Evolutionary conservation across 2,888 invertebrate genomes (phyloP).

Genomic region (Plebejus argus): DNA sequence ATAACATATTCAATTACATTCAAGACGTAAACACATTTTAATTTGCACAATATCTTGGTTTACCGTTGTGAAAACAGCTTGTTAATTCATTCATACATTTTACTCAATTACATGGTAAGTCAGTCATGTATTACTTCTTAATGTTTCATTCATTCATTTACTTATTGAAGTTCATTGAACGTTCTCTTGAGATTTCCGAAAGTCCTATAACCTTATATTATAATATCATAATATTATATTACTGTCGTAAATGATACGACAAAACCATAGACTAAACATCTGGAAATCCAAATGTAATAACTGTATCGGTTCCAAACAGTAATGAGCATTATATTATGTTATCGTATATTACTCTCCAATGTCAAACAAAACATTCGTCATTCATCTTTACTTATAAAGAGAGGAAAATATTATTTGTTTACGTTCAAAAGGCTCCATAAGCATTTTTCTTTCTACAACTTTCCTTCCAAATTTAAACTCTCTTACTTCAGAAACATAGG

Average conservation of each 20-base stretch:
- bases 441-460: not conserved
- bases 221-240: not conserved
- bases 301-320: not conserved
- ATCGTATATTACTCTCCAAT: not conserved
- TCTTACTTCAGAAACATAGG: too few species aligned
- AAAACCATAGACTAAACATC: not conserved
- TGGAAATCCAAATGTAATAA: not conserved
- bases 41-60: not conserved
- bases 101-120: too few species aligned
- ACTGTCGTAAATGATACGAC: not conserved
- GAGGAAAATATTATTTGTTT: not conserved
- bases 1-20: constrained; percentile 9
- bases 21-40: not conserved
- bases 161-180: too few species aligned
- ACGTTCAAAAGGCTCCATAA: not conserved
- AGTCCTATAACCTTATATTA: too few species aligned
- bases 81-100: too few species aligned
- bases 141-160: too few species aligned
- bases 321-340: not conserved
- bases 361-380: not conserved
- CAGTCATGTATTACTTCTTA: too few species aligned
- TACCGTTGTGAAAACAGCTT: too few species aligned
- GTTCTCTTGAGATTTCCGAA: too few species aligned
- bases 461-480: too few species aligned
- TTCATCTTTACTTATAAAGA: not conserved